Evolutionary conservation across 2,113 vertebrate species (phyloP).

Genomic region (Phalacrocorax pelagicus): DNA sequence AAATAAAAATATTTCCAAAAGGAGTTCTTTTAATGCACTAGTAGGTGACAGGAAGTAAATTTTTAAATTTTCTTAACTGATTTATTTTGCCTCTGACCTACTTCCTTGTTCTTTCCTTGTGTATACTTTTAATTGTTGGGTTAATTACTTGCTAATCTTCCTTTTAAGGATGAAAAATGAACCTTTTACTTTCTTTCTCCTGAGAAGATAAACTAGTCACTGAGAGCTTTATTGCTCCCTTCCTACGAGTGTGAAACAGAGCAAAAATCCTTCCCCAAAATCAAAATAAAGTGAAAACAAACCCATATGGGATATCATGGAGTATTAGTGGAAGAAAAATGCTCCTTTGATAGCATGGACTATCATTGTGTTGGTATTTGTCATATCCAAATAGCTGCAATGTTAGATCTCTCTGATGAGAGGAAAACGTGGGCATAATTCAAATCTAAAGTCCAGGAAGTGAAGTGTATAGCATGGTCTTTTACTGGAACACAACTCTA

Average conservation of each 20-base stretch:
- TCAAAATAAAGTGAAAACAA: neutral
- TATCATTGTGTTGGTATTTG: neutral
- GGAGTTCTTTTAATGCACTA: neutral
- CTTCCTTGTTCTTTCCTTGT: neutral
- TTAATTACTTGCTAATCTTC: neutral
- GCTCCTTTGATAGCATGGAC: neutral
- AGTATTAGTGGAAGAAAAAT: neutral
- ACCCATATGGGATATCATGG: neutral
- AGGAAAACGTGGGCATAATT: neutral
- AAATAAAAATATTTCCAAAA: neutral
- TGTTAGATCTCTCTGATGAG: neutral
- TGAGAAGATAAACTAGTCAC: neutral
- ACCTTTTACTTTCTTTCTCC: neutral
- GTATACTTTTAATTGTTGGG: neutral
- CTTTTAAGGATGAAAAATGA: neutral
- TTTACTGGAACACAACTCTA: neutral
- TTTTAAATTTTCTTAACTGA: neutral
- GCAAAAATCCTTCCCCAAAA: neutral
- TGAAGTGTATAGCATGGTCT: neutral
- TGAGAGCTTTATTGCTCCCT: neutral
- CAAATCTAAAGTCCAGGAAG: neutral
- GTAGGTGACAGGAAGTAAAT: neutral
- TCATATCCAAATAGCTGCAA: neutral
- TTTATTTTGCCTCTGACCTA: neutral
- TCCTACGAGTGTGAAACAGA: neutral